Evolutionary conservation across 1,140 invertebrate species (phyloP).

Genomic region (Gonatopus flavifemur): DNA sequence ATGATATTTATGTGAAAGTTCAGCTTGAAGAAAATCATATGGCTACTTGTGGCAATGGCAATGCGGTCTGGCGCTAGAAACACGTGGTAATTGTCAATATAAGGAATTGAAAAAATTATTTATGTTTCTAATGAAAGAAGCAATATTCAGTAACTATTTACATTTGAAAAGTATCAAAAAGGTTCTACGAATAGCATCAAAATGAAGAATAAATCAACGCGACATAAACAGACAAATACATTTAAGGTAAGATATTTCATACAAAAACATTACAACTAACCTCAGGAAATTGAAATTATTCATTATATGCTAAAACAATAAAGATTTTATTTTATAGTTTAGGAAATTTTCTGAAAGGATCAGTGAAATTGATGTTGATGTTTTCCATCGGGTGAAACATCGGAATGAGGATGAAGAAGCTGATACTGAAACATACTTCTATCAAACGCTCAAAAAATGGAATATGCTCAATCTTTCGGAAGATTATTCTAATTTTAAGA

Average conservation of each 20-base stretch:
- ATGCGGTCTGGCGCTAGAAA: too few relatives aligned
- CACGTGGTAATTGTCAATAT: too few relatives aligned
- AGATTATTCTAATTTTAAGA: constrained; percentile 75
- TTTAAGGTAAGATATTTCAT: constrained; percentile 80
- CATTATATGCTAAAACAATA: constrained; percentile 13
- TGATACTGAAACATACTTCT: constrained; percentile 75
- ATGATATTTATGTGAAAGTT: too few relatives aligned
- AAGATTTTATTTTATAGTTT: constrained; percentile 66
- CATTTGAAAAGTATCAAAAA: too few relatives aligned
- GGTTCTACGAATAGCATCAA: constrained; percentile 24
- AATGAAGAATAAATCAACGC: constrained; percentile 76
- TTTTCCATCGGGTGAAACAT: constrained; percentile 76
- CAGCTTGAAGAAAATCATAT: too few relatives aligned
- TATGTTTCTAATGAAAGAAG: too few relatives aligned
- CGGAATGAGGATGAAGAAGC: constrained; percentile 67
- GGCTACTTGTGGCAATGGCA: too few relatives aligned
- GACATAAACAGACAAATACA: constrained; percentile 78
- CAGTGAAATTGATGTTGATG: constrained; percentile 77
- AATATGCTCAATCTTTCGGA: constrained; percentile 80
- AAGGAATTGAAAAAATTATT: too few relatives aligned
- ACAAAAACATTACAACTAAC: too few relatives aligned
- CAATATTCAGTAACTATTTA: too few relatives aligned
- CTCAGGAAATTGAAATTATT: too few relatives aligned
- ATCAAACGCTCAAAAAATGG: constrained; percentile 84
- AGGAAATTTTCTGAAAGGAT: constrained; percentile 83